Evolutionary conservation across 2,888 invertebrate genomes (phyloP).

Genomic region (Dioctria rufipes): DNA sequence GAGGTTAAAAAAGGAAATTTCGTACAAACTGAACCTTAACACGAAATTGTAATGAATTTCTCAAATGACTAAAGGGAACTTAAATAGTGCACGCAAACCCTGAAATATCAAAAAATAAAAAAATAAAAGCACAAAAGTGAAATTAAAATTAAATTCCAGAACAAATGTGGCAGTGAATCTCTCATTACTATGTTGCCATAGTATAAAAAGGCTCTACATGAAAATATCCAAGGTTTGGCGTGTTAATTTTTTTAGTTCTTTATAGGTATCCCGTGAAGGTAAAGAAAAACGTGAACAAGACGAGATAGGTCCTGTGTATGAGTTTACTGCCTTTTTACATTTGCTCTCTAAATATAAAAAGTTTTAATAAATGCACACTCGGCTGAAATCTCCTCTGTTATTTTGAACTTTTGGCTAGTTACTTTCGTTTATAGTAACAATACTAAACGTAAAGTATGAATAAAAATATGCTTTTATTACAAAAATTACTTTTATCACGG

Average conservation of each 20-base stretch:
- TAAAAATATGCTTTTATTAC: conserved; percentile 37
- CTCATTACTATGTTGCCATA: conserved; percentile 29
- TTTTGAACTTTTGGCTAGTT: conserved; percentile 16
- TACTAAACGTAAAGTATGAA: conserved; percentile 35
- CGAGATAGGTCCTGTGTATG: conserved; percentile 1
- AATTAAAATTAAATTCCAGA: conserved; percentile 35
- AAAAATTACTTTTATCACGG: conserved; percentile 33
- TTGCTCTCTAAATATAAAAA: conserved; percentile 24
- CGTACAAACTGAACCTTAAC: conserved; percentile 13
- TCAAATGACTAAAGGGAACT: not conserved
- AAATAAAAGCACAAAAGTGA: not conserved
- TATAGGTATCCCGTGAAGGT: not conserved
- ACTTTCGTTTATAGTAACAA: conserved; percentile 34
- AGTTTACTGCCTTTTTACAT: not conserved
- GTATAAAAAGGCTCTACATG: not conserved
- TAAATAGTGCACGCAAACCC: conserved; percentile 9
- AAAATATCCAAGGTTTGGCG: not conserved
- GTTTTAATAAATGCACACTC: conserved; percentile 45
- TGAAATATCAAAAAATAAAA: not conserved
- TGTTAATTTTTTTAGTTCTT: conserved; percentile 1
- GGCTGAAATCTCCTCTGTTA: conserved; percentile 29
- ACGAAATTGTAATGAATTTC: conserved; percentile 19
- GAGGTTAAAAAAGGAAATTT: not conserved
- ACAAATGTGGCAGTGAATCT: conserved; percentile 41
- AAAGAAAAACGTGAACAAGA: not conserved